phyloP scores from a whole-genome alignment of 2,888 invertebrate species.

The Drosophila borborema region DNA sequence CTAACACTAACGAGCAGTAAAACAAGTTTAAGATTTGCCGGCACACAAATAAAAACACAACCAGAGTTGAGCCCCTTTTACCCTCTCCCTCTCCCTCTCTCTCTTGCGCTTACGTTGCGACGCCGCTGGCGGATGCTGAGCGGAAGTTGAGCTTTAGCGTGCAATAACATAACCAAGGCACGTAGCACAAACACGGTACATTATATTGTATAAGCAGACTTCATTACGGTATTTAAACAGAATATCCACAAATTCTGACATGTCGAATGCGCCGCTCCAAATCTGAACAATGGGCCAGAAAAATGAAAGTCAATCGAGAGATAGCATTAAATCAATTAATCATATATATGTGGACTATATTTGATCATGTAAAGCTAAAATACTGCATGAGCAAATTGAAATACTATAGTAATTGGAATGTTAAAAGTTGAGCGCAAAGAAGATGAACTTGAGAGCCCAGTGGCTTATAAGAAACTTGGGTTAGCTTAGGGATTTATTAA shows the following conservation, averaged over 20 bases:
- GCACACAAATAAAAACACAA: constrained; percentile 73
- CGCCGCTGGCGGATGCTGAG: constrained; percentile 38
- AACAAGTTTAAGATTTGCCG: constrained; percentile 80
- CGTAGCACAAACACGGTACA: constrained; percentile 84
- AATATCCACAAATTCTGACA: constrained; percentile 79
- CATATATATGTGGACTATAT: not conserved
- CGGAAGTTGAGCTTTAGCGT: constrained; percentile 65
- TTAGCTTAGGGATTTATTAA: too few relatives aligned
- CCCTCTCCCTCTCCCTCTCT: not conserved
- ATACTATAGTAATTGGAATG: too few relatives aligned
- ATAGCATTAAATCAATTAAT: not conserved
- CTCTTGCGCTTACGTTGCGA: not conserved
- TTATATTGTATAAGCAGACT: constrained; percentile 85
- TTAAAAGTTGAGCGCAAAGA: too few relatives aligned
- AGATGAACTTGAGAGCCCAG: too few relatives aligned
- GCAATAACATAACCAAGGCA: constrained; percentile 83
- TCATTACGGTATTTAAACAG: constrained; percentile 84
- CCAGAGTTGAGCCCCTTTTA: constrained; percentile 19
- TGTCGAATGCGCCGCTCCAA: constrained; percentile 58
- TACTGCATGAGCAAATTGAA: too few relatives aligned
- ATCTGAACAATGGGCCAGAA: constrained; percentile 42
- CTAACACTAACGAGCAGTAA: constrained; percentile 81
- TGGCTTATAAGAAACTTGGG: too few relatives aligned
- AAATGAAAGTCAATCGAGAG: not conserved
- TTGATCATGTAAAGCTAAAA: too few relatives aligned